Base-by-base conservation (phyloP, 2,113 vertebrate species). In the Limanda limanda region DNA sequence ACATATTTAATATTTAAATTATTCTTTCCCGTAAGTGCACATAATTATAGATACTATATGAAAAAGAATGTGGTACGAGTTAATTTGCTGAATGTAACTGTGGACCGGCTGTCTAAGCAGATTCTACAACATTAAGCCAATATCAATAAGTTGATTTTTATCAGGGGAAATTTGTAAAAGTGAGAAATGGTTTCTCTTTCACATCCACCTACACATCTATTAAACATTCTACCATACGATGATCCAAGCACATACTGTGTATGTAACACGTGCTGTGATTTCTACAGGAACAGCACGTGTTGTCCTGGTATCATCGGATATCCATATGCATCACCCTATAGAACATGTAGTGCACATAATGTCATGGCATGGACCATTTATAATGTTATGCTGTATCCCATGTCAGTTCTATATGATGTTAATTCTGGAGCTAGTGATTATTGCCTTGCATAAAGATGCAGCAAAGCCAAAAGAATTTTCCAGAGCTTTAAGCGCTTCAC, bases 401-500 rank as follows among this genome's bases (percentile, higher is more conserved):
- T 54, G 66, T 69, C 64, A 66, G 15, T 74, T 73, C 24, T 81
- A 59, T 75, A 71, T 27, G 69, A 68, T 47, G 63, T n/a, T 69
- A 60, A 87, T 75, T 85, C 25, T 58, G 52, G 58, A 3, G 73
- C 20, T 63, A 0, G 68, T 85, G 78, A 77, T 89, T 84, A 71
- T 48, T 81, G 60, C 59, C 5, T 52, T 67, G 25, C 61, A 78
- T 68, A 83, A 57, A 80, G 57, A 85, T 64, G 68, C 63, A 80
- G 71, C 42, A 55, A 71, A 55, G 76, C 71, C 64, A 78, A 71
- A 78, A 78, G 25, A 69, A 86, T 77, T 74, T 73, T 51, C 65
- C 14, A 79, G 62, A 87, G 71, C 66, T 81, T 72, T 27, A 81
- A 24, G 55, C n/a, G 54, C 73, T 86, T 87, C 64, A 77, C 31